These are phyloP conservation scores for Darevskia nairensis DNA, from an alignment of 2,797 vertebrate species.

Conservation along the genomic window DNA sequence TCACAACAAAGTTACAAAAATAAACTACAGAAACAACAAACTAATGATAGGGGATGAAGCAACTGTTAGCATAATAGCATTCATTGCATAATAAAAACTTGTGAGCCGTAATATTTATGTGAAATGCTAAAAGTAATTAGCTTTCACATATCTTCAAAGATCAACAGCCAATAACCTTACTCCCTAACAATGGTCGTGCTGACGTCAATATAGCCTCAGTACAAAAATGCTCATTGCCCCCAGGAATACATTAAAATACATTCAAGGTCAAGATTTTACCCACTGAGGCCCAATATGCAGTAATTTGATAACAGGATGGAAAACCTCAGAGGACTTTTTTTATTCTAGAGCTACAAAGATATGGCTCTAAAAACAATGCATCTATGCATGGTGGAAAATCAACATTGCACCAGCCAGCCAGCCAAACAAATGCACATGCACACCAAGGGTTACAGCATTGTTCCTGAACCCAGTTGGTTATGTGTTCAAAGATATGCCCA, in stretches of 20 bases:
- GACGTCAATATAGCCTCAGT: not conserved
- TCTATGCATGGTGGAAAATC: not conserved
- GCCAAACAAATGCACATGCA: not conserved
- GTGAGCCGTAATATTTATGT: not conserved
- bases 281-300: not conserved
- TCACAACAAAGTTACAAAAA: slow-evolving; percentile 21
- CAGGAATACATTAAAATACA: not conserved
- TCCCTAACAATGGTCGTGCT: not conserved
- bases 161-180: not conserved
- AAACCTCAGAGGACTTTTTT: not conserved
- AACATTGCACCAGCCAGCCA: not conserved
- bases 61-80: not conserved
- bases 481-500: not conserved
- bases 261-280: not conserved
- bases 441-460: too few species aligned
- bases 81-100: slow-evolving; percentile 21
- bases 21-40: slow-evolving; percentile 6
- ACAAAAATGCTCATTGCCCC: not conserved
- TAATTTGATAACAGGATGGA: not conserved
- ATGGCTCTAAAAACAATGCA: not conserved
- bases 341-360: not conserved
- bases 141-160: not conserved
- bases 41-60: slow-evolving; percentile 1
- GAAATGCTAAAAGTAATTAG: slow-evolving; percentile 9
- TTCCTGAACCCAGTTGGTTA: not conserved